Percentiles rank a stretch among this genome's conserved stretches.
These are phyloP conservation scores for Micropoecilia bifurca DNA, from an alignment of 2,797 vertebrate species.

Conservation along the genomic window DNA sequence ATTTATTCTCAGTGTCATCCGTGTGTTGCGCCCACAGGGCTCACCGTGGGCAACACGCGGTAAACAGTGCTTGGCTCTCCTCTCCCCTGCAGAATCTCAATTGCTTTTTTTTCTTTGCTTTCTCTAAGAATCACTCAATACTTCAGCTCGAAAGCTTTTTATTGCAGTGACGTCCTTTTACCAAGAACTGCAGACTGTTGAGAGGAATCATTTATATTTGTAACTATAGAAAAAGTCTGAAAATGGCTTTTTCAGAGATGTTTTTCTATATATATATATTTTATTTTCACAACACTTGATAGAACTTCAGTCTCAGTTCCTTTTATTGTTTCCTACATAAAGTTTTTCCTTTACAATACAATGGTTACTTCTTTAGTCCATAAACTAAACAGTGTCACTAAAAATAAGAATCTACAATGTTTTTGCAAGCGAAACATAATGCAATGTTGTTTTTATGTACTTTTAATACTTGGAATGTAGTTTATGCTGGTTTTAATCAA, in stretches of 20 bases:
- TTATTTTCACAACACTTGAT: slow-evolving; percentile 2
- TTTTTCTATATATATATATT: background rate
- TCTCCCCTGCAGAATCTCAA: slow-evolving; percentile 56
- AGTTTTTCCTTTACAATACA: background rate
- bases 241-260: slow-evolving; percentile 1
- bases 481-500: background rate
- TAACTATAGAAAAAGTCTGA: slow-evolving; percentile 12
- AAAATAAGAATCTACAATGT: background rate
- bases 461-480: background rate
- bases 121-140: slow-evolving; percentile 34
- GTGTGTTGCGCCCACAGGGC: slow-evolving; percentile 48
- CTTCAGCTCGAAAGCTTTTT: slow-evolving; percentile 40
- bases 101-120: slow-evolving; percentile 42
- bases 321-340: background rate
- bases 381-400: background rate
- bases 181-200: slow-evolving; percentile 7
- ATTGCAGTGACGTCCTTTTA: slow-evolving; percentile 25
- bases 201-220: slow-evolving; percentile 14
- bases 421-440: background rate
- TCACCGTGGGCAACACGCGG: slow-evolving; percentile 42
- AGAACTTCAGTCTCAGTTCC: slow-evolving; percentile 2
- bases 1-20: slow-evolving; percentile 44
- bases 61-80: slow-evolving; percentile 46
- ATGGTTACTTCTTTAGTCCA: background rate
- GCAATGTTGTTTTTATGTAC: background rate